These are phyloP conservation scores for Amaurobius ferox DNA, from an alignment of 2,888 invertebrate genomes.

Conservation along the genomic window DNA sequence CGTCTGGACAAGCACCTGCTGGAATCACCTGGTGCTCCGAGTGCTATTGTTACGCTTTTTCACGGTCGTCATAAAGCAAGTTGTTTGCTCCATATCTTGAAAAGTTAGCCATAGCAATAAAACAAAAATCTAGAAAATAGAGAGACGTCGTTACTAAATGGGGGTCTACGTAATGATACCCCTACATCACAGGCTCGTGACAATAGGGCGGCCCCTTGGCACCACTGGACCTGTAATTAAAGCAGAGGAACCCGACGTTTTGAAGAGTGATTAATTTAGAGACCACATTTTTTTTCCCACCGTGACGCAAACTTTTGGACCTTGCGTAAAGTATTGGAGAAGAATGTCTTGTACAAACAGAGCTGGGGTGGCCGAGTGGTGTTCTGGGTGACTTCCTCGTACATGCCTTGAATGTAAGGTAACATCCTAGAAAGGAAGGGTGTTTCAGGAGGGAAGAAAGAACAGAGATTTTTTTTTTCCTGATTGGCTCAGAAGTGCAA, in stretches of 20 bases:
- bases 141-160: not conserved
- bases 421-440: too few species aligned
- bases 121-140: not conserved
- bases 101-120: not conserved
- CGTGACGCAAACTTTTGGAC: not conserved
- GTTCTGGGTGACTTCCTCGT: not conserved
- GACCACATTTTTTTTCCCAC: slow-evolving; percentile 17
- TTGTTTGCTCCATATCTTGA: not conserved
- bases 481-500: too few species aligned
- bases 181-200: slow-evolving; percentile 25
- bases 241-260: slow-evolving; percentile 23
- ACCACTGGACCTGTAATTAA: slow-evolving; percentile 42
- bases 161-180: not conserved
- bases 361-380: not conserved
- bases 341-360: not conserved
- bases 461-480: too few species aligned
- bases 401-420: too few species aligned
- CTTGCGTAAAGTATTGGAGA: not conserved
- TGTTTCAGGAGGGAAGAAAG: too few species aligned
- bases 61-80: slow-evolving; percentile 1
- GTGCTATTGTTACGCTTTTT: not conserved
- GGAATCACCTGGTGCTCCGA: not conserved
- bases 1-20: not conserved
- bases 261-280: slow-evolving; percentile 47
- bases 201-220: slow-evolving; percentile 45